These are phyloP conservation scores for Rapana venosa DNA, from an alignment of 2,888 invertebrate species.

Conservation along the genomic window DNA sequence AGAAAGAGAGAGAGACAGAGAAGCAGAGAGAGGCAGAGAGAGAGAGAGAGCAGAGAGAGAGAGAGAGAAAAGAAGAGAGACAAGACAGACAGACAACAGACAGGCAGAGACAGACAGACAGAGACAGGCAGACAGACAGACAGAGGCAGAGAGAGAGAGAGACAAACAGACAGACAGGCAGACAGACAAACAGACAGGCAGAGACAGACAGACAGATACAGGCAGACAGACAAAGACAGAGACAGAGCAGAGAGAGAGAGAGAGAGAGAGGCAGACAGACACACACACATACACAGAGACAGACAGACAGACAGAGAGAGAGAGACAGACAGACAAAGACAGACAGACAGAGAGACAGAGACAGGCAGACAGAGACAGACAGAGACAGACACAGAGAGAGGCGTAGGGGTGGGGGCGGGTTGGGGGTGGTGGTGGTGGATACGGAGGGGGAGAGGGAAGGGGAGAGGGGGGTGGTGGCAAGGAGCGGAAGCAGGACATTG, in stretches of 20 bases:
- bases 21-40: too few species aligned
- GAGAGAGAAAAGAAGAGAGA: not conserved
- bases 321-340: not conserved
- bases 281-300: too few species aligned
- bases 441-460: not conserved
- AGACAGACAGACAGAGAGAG: not conserved
- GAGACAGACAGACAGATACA: too few species aligned
- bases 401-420: not conserved
- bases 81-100: too few species aligned
- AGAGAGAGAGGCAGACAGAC: not conserved
- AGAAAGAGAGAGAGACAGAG: not conserved
- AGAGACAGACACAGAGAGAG: not conserved
- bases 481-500: not conserved
- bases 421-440: too few species aligned
- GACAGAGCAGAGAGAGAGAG: not conserved
- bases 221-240: too few species aligned
- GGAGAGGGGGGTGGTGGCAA: constrained; percentile 9
- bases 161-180: not conserved
- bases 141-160: not conserved
- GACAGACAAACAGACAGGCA: not conserved
- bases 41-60: not conserved
- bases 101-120: too few species aligned
- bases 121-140: not conserved
- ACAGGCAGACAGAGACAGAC: not conserved
- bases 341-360: not conserved